These are phyloP conservation scores for Oceanodroma tethys DNA, from an alignment of 2,113 vertebrate species.

Conservation along the genomic window DNA sequence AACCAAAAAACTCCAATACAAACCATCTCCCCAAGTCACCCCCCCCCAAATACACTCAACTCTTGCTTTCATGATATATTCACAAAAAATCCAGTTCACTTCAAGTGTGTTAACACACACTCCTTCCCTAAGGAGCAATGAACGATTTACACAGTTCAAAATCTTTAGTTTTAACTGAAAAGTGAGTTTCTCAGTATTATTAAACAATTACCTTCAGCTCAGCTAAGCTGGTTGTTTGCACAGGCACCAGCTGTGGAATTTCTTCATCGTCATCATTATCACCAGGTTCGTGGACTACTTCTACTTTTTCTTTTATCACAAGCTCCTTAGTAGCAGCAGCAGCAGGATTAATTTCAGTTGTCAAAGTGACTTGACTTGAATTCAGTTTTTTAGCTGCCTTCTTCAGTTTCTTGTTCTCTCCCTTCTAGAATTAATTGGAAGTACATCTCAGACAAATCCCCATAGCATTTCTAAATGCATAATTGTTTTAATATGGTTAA, in stretches of 20 bases:
- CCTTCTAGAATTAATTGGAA: neutral
- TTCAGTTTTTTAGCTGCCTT: neutral
- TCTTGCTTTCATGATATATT: neutral
- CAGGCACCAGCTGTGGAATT: constrained; percentile 68
- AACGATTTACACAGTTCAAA: neutral
- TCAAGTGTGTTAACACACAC: neutral
- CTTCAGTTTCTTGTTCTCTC: neutral
- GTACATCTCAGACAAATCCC: neutral
- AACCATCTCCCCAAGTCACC: neutral
- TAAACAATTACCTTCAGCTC: constrained; percentile 3
- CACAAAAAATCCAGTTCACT: neutral
- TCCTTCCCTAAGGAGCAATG: neutral
- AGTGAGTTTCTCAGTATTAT: neutral
- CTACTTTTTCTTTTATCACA: neutral
- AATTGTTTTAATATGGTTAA: neutral
- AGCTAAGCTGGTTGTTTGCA: neutral
- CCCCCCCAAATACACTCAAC: too few relatives aligned
- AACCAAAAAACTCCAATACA: accelerated
- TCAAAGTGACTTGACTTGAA: neutral
- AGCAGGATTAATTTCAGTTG: neutral
- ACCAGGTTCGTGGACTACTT: neutral
- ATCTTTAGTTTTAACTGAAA: neutral
- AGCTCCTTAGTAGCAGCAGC: neutral
- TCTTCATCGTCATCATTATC: constrained; percentile 13
- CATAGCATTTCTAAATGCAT: neutral